These are phyloP conservation scores for Brachypterus glaber DNA, from an alignment of 2,888 invertebrate genomes.

Conservation along the genomic window DNA sequence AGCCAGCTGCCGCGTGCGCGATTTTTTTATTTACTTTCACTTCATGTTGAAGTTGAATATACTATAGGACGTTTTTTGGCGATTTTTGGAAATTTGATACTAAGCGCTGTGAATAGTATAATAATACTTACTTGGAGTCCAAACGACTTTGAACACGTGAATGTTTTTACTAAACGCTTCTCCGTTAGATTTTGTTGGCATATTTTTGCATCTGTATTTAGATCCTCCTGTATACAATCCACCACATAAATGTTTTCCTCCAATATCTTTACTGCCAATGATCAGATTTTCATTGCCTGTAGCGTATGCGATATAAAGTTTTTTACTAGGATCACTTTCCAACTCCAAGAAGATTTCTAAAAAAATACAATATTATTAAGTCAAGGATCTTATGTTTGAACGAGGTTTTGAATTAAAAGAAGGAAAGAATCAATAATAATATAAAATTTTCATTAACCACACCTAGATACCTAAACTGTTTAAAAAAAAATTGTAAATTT, in stretches of 20 bases:
- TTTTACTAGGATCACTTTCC: constrained; percentile 16
- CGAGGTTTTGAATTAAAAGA: too few relatives aligned
- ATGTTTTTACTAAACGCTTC: constrained; percentile 48
- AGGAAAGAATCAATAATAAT: background rate
- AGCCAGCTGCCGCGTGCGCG: too few relatives aligned
- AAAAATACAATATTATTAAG: constrained; percentile 14
- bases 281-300: constrained; percentile 36
- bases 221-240: constrained; percentile 38
- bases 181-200: constrained; percentile 12
- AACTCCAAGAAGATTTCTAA: constrained; percentile 29
- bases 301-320: constrained; percentile 34
- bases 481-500: too few relatives aligned
- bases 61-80: too few relatives aligned
- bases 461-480: constrained; percentile 1
- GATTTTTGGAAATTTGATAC: too few relatives aligned
- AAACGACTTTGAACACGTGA: constrained; percentile 55
- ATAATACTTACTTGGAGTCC: constrained; percentile 49
- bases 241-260: constrained; percentile 42
- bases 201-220: constrained; percentile 15
- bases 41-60: too few relatives aligned
- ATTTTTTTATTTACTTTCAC: too few relatives aligned
- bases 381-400: too few relatives aligned
- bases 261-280: constrained; percentile 37
- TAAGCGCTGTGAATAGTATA: too few relatives aligned
- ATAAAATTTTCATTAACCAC: constrained; percentile 3